These are phyloP conservation scores for Parauchenoglanis punctatus DNA, from an alignment of 2,797 vertebrate species.

Conservation along the genomic window DNA sequence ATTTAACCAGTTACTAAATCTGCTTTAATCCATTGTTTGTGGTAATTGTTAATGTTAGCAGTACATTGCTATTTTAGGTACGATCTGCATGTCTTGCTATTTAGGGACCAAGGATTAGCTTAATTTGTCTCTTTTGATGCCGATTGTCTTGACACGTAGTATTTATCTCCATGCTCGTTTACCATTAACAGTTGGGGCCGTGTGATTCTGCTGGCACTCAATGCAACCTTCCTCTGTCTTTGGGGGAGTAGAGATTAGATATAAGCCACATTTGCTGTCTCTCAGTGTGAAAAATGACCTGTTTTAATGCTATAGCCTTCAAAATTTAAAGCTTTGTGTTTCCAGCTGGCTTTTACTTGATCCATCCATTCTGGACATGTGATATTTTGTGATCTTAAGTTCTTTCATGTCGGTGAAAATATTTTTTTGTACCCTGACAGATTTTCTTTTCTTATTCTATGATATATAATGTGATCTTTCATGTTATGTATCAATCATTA, in stretches of 20 bases:
- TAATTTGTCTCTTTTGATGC: conserved; percentile 19
- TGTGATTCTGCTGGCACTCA: conserved; percentile 5
- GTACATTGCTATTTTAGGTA: conserved; percentile 15
- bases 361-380: not conserved
- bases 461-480: not conserved
- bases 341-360: not conserved
- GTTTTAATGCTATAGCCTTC: not conserved
- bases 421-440: not conserved
- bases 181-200: not conserved
- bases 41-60: conserved; percentile 13
- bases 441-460: not conserved
- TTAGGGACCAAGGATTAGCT: conserved; percentile 24
- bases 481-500: not conserved
- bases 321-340: conserved; percentile 2
- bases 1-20: not conserved
- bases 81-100: conserved; percentile 11
- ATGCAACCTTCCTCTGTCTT: not conserved
- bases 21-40: not conserved
- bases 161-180: conserved; percentile 21
- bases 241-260: conserved; percentile 24
- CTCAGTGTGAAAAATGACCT: conserved; percentile 7
- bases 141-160: not conserved
- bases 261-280: conserved; percentile 10
- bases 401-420: not conserved
- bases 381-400: conserved; percentile 4